Evolutionary conservation across 2,113 vertebrate species (phyloP), one percentile per base, ranked within the genome.

Genomic region (Sula dactylatra): DNA sequence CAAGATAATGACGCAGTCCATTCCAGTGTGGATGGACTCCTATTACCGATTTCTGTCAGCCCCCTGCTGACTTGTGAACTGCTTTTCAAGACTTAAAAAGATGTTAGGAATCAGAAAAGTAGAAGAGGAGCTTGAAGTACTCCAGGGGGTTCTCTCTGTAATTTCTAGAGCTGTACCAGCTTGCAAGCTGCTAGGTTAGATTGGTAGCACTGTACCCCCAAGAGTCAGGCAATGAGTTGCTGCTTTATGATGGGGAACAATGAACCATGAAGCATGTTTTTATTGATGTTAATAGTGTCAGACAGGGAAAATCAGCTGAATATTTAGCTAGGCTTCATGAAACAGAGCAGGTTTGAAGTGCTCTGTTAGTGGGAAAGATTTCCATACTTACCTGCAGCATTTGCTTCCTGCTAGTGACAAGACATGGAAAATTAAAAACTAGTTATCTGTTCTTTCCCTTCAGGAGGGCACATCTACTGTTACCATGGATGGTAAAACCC

Each of bases 401-500:
- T 91, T 69, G 58, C 55, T 38, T 76, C 64, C 32, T 82, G 19
- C 40, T 47, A 31, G 38, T n/a, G 42, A 66, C 42, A 83, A 25
- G 14, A 66, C 38, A n/a, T 26, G 19, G 66, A 44, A 70, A 92
- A 94, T 34, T 54, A 66, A 94, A 89, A 95, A 19, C 61, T 42
- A n/a, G 3, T 49, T 55, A 34, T 66, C 54, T 90, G 9, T 86
- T 93, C 64, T 59, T 94, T 71, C 88, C 61, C 61, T 95, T 70
- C 95, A 99, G 99, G 99, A 99, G 86, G 99, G 99, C 34, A 97
- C 97, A 38, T 99, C 99, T 0, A 87, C 47, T 42, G 96, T 99
- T 81, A 98, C 86, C 1, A 34, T 98, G 96, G 94, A 97, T 36
- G 96, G 94, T 20, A 93, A 98, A 92, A 67, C 64, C 71, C 94